Base-by-base conservation (phyloP, 2,797 vertebrate genomes). In the Setipinna tenuifilis region DNA sequence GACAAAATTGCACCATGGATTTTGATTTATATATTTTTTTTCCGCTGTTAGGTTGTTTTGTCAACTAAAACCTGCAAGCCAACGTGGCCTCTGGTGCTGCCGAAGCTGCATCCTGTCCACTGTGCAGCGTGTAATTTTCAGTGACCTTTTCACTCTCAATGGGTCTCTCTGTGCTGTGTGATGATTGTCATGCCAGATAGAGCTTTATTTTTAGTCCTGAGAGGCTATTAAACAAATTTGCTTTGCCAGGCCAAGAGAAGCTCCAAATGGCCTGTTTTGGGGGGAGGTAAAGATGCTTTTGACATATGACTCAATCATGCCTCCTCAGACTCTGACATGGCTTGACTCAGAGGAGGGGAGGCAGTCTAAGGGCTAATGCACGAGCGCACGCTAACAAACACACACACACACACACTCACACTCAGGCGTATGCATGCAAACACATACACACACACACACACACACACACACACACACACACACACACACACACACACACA, bases 111-210 rank as follows among this genome's bases (percentile, higher is more conserved):
- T 78, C 71, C 71, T 21, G 17, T 59, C 2, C 7, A 54, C 50
- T 3, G 50, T 83, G 82, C 80, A 84, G 86, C 46, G 48, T 87
- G 75, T 35, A 68, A 90, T 88, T 89, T 90, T 21, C 81, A 86
- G 80, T 84, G 82, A 85, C 85, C 44, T 25, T 86, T 84, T 83
- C 57, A 48, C 35, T 82, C 85, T 83, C 71, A 82, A 41, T 83
- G 25, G 59, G 23, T 57, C 85, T 85, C 41, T 25, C 82, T 35
- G 68, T 31, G 68, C 83, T 35, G 28, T 14, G 68, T 35, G 91
- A 85, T 89, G 87, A 93, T 93, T 91, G 89, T 91, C 84, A 65
- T 82, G 85, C 87, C 89, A 89, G 85, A 89, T 91, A 85, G 25
- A 50, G 86, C 85, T 89, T 89, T 91, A 91, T 93, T 92, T 86